A percentile compares a stretch with the other conserved stretches of the same genome.
These are phyloP conservation scores for Escarpia spicata DNA, from an alignment of 2,888 invertebrate genomes.

Conservation along the genomic window DNA sequence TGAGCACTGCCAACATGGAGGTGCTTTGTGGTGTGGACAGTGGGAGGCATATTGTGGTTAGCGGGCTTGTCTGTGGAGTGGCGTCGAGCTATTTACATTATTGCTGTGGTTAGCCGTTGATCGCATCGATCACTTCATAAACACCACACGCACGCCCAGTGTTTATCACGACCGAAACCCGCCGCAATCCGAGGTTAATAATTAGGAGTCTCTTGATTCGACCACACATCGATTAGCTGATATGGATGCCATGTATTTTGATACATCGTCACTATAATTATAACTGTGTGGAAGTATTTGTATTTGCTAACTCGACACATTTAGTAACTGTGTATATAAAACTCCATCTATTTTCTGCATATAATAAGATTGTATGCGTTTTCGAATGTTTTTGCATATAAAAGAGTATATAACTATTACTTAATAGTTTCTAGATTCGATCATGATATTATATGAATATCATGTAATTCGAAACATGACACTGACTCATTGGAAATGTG, in stretches of 20 bases:
- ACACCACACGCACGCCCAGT: conserved; percentile 8
- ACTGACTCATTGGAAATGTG: too few species aligned
- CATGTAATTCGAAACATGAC: too few species aligned
- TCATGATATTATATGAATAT: too few species aligned
- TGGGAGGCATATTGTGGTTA: neutral
- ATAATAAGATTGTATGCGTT: too few species aligned
- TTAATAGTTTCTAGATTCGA: too few species aligned
- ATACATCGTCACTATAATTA: neutral
- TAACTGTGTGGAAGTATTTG: neutral
- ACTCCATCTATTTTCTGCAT: too few species aligned
- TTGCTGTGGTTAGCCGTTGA: neutral
- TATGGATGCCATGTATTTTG: too few species aligned
- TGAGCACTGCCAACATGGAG: neutral
- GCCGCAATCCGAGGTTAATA: neutral
- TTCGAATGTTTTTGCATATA: too few species aligned
- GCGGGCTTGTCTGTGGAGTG: neutral
- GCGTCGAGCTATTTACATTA: neutral
- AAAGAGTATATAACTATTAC: too few species aligned
- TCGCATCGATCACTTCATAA: neutral
- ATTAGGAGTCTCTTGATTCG: neutral
- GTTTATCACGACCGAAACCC: neutral
- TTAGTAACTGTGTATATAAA: neutral
- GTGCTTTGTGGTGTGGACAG: neutral
- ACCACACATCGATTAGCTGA: too few species aligned
- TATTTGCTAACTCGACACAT: neutral